Conservation (phyloP, 2,888 invertebrate species). For the Brachyopa scutellaris region DNA sequence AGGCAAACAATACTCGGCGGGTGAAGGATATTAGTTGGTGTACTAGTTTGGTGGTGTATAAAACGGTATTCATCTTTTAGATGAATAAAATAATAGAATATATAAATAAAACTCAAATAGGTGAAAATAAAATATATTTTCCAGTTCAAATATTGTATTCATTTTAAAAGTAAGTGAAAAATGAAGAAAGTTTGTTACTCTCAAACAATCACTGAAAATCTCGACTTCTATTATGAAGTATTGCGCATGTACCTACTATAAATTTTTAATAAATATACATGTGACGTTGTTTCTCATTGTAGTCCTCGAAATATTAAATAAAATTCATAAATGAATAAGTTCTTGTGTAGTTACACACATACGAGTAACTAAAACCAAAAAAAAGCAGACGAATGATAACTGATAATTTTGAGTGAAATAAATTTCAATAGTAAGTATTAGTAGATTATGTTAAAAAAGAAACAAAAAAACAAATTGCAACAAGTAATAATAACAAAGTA, state of each 20-base stretch:
- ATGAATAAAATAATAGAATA: slow-evolving; percentile 4
- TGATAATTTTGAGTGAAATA: slow-evolving; percentile 13
- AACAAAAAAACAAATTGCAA: slow-evolving; percentile 38
- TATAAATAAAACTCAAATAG: not conserved
- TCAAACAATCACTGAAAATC: slow-evolving; percentile 50
- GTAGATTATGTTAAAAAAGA: not conserved
- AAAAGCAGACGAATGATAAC: slow-evolving; percentile 1
- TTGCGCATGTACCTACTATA: slow-evolving; percentile 48
- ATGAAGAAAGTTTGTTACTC: slow-evolving; percentile 25
- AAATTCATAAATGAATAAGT: slow-evolving; percentile 34
- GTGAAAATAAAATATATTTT: not conserved
- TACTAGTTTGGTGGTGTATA: not conserved
- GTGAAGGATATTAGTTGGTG: slow-evolving; percentile 48
- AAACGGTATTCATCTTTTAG: not conserved
- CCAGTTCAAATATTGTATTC: not conserved
- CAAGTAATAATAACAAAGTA: slow-evolving; percentile 49
- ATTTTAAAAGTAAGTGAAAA: slow-evolving; percentile 28
- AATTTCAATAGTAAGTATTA: slow-evolving; percentile 27
- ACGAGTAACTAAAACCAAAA: slow-evolving; percentile 5
- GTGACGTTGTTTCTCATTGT: slow-evolving; percentile 45
- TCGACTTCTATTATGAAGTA: slow-evolving; percentile 29
- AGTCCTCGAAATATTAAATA: slow-evolving; percentile 49
- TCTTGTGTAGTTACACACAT: slow-evolving; percentile 9
- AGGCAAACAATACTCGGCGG: slow-evolving; percentile 43
- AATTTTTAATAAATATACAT: slow-evolving; percentile 44